Conservation (phyloP, 2,797 vertebrate genomes). For the Ctenopoma multispine region DNA sequence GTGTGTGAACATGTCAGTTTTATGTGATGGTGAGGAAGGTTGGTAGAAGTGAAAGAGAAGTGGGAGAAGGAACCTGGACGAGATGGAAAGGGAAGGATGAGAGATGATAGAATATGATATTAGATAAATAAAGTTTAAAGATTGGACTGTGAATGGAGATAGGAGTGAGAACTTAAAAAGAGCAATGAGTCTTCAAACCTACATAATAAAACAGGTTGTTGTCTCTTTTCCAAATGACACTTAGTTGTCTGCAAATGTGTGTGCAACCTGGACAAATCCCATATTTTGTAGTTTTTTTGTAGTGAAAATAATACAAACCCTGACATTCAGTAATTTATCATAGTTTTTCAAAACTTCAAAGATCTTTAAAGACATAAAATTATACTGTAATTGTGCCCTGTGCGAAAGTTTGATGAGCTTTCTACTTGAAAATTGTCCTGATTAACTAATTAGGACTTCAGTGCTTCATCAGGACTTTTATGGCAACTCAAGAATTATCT, state of each 20-base stretch:
- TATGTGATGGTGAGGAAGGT: background rate
- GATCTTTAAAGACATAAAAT: no score
- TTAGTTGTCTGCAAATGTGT: no score
- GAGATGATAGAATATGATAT: background rate
- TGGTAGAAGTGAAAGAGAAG: no score
- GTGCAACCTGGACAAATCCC: no score
- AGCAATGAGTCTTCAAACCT: background rate
- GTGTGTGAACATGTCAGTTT: constrained; percentile 7
- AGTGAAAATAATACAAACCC: no score
- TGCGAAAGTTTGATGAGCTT: no score
- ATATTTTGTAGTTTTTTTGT: no score
- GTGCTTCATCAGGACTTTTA: background rate
- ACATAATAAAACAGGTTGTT: background rate
- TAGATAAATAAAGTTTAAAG: background rate
- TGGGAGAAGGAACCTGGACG: background rate
- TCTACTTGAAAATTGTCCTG: no score
- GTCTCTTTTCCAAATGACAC: background rate
- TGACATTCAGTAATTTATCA: no score
- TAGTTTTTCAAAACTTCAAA: no score
- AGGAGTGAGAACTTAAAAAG: background rate
- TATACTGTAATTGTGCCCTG: no score
- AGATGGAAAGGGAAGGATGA: background rate
- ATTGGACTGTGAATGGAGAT: background rate
- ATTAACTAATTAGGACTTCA: background rate
- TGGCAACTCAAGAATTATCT: background rate